Conservation (phyloP, 2,113 vertebrate genomes). For the Bos indicus region DNA sequence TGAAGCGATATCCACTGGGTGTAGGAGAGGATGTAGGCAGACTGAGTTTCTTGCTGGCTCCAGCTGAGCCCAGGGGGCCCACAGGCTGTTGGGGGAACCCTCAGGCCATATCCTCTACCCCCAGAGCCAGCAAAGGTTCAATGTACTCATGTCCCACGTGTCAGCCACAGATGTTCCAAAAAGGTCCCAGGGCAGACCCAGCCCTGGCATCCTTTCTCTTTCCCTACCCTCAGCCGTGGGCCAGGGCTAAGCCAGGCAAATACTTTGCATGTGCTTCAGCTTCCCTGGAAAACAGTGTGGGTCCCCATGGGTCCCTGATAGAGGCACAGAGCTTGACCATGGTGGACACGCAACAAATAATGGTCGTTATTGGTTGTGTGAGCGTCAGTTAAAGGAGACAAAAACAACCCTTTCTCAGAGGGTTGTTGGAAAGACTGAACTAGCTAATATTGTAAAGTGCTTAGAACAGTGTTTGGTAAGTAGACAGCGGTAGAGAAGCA, state of each 20-base stretch:
- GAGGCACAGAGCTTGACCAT: background rate
- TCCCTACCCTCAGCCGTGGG: background rate
- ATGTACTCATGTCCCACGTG: rapidly evolving
- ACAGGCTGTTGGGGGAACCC: background rate
- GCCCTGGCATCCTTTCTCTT: background rate
- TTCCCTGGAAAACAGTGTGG: background rate
- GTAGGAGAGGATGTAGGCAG: background rate
- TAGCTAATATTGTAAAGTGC: background rate
- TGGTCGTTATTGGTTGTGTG: background rate
- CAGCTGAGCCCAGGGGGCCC: background rate
- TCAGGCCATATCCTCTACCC: background rate
- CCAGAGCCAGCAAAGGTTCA: background rate
- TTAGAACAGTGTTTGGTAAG: background rate
- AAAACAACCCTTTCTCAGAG: background rate
- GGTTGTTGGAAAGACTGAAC: background rate
- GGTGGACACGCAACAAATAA: background rate
- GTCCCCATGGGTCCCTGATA: background rate
- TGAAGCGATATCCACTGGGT: background rate
- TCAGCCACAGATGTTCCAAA: background rate
- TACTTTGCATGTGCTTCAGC: background rate
- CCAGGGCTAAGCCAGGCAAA: background rate
- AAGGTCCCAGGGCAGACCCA: background rate
- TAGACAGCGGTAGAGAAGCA: background rate
- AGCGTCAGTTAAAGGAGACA: background rate
- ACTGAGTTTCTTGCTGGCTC: background rate